phyloP scores from a whole-genome alignment of 2,797 vertebrate species.

The Cheracebus regulus region DNA sequence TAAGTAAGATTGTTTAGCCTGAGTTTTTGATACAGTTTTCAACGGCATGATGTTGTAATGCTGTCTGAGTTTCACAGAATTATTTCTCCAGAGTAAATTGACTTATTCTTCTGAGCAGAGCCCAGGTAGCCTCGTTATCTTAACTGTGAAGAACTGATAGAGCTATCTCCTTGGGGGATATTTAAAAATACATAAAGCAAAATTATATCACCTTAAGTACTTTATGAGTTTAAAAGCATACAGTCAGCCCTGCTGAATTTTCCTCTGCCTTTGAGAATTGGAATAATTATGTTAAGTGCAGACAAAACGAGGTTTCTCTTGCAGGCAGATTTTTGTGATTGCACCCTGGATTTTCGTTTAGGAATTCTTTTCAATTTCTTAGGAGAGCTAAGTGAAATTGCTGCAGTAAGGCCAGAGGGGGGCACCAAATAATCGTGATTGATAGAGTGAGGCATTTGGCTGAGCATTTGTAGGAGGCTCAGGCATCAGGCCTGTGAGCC shows the following conservation, averaged over 20 bases:
- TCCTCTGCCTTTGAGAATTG: constrained; percentile 53
- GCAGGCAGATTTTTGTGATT: constrained; percentile 47
- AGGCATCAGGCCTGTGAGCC: not conserved
- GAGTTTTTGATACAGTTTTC: not conserved
- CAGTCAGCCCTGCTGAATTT: constrained; percentile 26
- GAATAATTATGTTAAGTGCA: constrained; percentile 40
- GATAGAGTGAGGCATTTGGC: constrained; percentile 6
- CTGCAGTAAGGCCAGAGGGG: constrained; percentile 61
- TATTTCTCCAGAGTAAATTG: constrained; percentile 47
- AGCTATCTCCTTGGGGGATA: constrained; percentile 33
- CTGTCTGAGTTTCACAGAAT: not conserved
- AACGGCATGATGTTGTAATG: not conserved
- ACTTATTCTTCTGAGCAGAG: not conserved
- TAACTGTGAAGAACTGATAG: constrained; percentile 32
- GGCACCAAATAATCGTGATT: constrained; percentile 74
- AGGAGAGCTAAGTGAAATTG: constrained; percentile 19
- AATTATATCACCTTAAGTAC: constrained; percentile 58
- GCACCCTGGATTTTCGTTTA: not conserved
- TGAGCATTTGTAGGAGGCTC: not conserved
- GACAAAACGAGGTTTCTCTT: constrained; percentile 23
- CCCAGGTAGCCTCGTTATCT: not conserved
- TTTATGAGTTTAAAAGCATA: constrained; percentile 45
- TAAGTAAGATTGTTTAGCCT: not conserved
- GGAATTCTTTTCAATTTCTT: constrained; percentile 26
- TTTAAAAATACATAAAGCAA: constrained; percentile 70